Conservation (phyloP, 2,797 vertebrate species). For the Microchirus variegatus region DNA sequence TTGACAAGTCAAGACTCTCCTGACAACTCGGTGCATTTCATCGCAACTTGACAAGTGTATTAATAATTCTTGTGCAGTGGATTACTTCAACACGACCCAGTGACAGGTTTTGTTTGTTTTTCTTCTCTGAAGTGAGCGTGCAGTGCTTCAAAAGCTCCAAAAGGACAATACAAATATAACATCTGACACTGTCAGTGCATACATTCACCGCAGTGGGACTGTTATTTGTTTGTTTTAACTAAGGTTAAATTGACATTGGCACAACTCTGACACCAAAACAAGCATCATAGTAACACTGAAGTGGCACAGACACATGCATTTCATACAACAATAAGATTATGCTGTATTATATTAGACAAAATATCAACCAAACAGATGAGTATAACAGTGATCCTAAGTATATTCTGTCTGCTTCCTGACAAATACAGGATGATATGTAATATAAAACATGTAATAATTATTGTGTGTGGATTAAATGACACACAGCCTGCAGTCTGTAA, state of each 20-base stretch:
- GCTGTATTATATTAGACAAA: too few relatives aligned
- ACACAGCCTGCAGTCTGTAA: background rate
- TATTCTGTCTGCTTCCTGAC: background rate
- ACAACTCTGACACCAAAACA: too few relatives aligned
- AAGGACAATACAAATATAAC: background rate
- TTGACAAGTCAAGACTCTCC: constrained; percentile 37
- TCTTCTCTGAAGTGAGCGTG: background rate
- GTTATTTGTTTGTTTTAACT: too few relatives aligned
- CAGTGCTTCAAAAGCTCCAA: background rate
- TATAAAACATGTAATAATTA: background rate
- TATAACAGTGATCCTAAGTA: background rate
- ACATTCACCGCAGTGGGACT: too few relatives aligned
- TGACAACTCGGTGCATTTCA: constrained; percentile 40
- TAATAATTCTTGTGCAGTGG: constrained; percentile 15
- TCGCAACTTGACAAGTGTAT: constrained; percentile 34
- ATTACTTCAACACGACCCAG: constrained; percentile 5
- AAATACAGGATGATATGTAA: background rate
- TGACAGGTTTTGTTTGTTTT: constrained; percentile 20
- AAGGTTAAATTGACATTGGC: too few relatives aligned
- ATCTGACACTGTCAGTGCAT: background rate
- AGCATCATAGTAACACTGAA: too few relatives aligned
- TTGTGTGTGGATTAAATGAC: constrained; percentile 1
- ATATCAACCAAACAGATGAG: background rate
- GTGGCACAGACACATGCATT: too few relatives aligned
- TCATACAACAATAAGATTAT: too few relatives aligned